phyloP scores from a whole-genome alignment of 2,113 vertebrate genomes.

The Pituophis catenifer region DNA sequence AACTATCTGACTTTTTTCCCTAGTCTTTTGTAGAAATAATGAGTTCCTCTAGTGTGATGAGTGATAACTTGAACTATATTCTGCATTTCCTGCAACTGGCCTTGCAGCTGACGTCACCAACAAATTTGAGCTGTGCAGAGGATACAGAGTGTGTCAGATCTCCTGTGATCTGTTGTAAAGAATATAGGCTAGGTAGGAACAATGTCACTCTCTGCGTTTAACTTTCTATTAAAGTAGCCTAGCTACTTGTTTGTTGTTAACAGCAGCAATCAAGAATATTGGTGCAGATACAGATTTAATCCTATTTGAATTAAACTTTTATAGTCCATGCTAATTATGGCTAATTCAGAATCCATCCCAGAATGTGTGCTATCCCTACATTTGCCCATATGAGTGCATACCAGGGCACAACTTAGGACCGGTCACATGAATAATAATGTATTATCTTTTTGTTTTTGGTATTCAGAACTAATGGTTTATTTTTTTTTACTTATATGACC shows the following conservation, averaged over 20 bases:
- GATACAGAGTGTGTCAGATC: neutral
- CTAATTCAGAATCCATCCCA: neutral
- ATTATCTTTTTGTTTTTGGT: neutral
- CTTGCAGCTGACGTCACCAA: neutral
- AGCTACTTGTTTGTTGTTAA: neutral
- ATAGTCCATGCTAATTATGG: neutral
- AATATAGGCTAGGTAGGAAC: neutral
- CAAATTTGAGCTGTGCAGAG: neutral
- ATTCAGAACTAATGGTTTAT: neutral
- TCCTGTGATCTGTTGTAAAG: neutral
- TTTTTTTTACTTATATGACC: neutral
- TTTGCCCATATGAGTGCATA: neutral
- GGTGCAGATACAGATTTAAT: neutral
- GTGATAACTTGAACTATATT: conserved; percentile 16
- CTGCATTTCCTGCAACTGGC: conserved; percentile 32
- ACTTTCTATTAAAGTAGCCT: neutral
- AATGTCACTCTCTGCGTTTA: neutral
- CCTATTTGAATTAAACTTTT: neutral
- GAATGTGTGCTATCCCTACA: neutral
- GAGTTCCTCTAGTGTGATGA: conserved; percentile 18
- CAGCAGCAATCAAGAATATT: neutral
- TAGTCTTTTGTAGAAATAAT: rapidly evolving
- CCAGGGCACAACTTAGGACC: neutral
- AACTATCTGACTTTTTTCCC: neutral
- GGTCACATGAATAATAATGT: neutral